Percentiles rank a stretch among this genome's conserved stretches.
Conservation (phyloP, 2,797 vertebrate species). For the Champsocephalus esox region DNA sequence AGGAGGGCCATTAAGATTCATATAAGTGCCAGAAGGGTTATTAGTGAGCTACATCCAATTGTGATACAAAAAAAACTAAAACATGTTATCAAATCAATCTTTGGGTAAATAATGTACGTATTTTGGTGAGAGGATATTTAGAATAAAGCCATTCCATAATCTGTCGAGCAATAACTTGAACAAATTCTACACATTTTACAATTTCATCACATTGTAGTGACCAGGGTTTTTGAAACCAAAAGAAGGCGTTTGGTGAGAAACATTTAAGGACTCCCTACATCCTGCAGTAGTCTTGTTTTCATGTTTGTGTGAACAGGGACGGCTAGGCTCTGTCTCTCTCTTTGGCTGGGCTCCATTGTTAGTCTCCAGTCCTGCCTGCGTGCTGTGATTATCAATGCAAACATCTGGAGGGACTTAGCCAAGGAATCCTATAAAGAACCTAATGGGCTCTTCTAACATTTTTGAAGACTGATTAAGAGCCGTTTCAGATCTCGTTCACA, state of each 20-base stretch:
- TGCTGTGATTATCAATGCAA: constrained; percentile 76
- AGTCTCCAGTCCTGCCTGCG: constrained; percentile 71
- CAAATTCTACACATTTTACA: background rate
- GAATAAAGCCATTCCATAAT: background rate
- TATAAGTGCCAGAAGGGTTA: background rate
- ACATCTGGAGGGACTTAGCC: constrained; percentile 84
- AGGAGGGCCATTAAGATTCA: constrained; percentile 25
- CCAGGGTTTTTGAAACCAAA: background rate
- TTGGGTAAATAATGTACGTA: background rate
- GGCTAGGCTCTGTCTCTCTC: constrained; percentile 47
- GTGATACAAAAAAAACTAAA: constrained; percentile 6
- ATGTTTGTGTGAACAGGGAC: constrained; percentile 47
- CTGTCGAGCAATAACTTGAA: background rate
- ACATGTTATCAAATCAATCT: background rate
- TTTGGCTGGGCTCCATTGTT: constrained; percentile 53
- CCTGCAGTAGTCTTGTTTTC: constrained; percentile 32
- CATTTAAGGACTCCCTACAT: constrained; percentile 25
- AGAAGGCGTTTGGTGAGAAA: constrained; percentile 13
- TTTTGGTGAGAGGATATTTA: background rate
- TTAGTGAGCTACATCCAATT: background rate
- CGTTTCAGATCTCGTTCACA: constrained; percentile 76
- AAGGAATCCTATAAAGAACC: constrained; percentile 82
- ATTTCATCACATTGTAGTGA: background rate
- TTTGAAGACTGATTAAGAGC: constrained; percentile 81
- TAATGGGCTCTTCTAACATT: constrained; percentile 80